These are phyloP conservation scores for Bombylius discolor DNA, from an alignment of 2,888 invertebrate species.

Conservation along the genomic window DNA sequence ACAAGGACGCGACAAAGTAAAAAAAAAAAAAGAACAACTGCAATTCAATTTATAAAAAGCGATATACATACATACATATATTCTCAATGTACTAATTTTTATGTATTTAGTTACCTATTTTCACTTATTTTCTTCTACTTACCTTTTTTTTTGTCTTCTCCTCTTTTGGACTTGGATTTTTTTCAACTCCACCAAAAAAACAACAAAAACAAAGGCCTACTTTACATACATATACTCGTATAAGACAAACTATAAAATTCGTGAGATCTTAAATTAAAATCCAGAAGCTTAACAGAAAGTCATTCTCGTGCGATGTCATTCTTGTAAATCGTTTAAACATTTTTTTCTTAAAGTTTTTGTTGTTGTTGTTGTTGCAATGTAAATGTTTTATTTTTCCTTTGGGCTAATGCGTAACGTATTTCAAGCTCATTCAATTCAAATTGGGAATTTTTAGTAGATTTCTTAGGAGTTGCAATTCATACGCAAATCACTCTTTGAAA, in stretches of 20 bases:
- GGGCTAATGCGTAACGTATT: too few relatives aligned
- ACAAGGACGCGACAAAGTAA: too few relatives aligned
- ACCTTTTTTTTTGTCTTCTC: too few relatives aligned
- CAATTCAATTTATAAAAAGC: too few relatives aligned
- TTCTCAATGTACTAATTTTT: neutral
- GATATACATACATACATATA: too few relatives aligned
- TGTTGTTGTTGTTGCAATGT: neutral
- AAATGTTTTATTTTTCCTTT: too few relatives aligned
- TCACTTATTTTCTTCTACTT: too few relatives aligned
- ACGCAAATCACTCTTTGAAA: constrained; percentile 4
- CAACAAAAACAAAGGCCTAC: too few relatives aligned
- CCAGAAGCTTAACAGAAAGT: neutral
- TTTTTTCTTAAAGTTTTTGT: neutral
- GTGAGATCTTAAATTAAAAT: constrained; percentile 5
- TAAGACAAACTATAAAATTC: neutral
- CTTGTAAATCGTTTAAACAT: constrained; percentile 1
- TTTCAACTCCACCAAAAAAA: neutral
- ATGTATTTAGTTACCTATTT: neutral
- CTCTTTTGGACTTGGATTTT: neutral
- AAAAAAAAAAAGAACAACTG: too few relatives aligned
- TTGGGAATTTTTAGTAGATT: too few relatives aligned
- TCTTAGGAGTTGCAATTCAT: neutral
- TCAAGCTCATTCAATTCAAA: too few relatives aligned
- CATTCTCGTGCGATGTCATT: constrained; percentile 7
- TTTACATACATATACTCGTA: neutral